Evolutionary conservation across 2,113 vertebrate genomes (phyloP).

Genomic region (Caranx melampygus): DNA sequence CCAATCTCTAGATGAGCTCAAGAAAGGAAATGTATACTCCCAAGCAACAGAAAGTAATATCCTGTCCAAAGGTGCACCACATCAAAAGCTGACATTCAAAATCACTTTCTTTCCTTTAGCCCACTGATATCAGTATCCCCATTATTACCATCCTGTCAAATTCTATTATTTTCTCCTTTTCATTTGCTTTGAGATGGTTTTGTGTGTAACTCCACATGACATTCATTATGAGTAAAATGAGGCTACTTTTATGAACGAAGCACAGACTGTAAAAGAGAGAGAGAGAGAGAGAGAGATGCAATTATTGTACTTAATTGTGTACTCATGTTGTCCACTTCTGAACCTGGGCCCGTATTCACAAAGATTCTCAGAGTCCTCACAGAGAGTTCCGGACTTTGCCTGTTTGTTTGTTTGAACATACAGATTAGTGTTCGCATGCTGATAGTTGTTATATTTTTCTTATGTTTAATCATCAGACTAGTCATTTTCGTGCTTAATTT

Average conservation of each 20-base stretch:
- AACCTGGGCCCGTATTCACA: too few relatives aligned
- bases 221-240: constrained; percentile 5
- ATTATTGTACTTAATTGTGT: neutral
- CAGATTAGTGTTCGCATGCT: too few relatives aligned
- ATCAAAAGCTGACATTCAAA: constrained; percentile 44
- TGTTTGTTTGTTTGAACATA: too few relatives aligned
- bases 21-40: constrained; percentile 61
- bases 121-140: constrained; percentile 27
- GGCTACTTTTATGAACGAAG: neutral
- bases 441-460: too few relatives aligned
- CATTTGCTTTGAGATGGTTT: constrained; percentile 25
- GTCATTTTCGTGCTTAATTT: too few relatives aligned
- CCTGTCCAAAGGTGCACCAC: constrained; percentile 57
- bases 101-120: constrained; percentile 24
- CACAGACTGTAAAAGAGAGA: neutral
- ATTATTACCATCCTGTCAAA: constrained; percentile 49
- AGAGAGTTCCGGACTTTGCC: too few relatives aligned
- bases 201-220: neutral
- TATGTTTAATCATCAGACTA: too few relatives aligned
- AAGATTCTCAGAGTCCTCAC: too few relatives aligned
- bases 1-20: constrained; percentile 47
- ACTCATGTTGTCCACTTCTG: too few relatives aligned
- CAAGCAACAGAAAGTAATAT: constrained; percentile 71
- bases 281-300: too few relatives aligned
- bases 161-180: constrained; percentile 21